Conservation (phyloP, 2,888 invertebrate species). For the Brachynemurus nebulosus region DNA sequence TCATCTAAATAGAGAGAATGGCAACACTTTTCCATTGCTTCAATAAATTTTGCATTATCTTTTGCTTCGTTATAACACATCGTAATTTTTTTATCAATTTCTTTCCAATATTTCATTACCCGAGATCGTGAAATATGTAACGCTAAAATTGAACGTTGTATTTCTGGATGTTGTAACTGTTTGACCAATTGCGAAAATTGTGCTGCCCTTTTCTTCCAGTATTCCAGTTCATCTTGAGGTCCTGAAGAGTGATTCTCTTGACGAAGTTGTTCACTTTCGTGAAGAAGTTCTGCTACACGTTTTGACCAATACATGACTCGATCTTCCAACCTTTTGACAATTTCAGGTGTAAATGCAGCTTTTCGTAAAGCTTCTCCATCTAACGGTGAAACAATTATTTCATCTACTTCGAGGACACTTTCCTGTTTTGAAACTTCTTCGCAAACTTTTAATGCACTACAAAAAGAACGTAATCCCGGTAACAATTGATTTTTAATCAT, state of each 20-base stretch:
- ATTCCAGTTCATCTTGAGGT: slow-evolving; percentile 88
- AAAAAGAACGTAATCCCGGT: slow-evolving; percentile 73
- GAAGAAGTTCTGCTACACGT: slow-evolving; percentile 65
- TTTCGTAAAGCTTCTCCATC: slow-evolving; percentile 54
- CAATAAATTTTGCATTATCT: slow-evolving; percentile 90
- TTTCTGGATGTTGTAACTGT: slow-evolving; percentile 59
- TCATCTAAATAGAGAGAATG: slow-evolving; percentile 86
- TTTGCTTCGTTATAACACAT: slow-evolving; percentile 92
- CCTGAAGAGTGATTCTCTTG: slow-evolving; percentile 81
- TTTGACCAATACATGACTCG: slow-evolving; percentile 69
- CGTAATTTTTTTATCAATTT: slow-evolving; percentile 72
- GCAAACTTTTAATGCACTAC: slow-evolving; percentile 81
- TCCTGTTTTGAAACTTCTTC: slow-evolving; percentile 71
- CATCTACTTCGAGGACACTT: slow-evolving; percentile 64
- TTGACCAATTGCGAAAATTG: slow-evolving; percentile 79
- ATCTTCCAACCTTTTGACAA: slow-evolving; percentile 51
- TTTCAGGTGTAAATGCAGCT: slow-evolving; percentile 50
- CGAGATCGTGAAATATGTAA: slow-evolving; percentile 64
- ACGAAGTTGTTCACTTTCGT: slow-evolving; percentile 83
- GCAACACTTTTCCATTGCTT: slow-evolving; percentile 87
- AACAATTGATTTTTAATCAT: slow-evolving; percentile 72
- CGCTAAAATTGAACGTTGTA: slow-evolving; percentile 61
- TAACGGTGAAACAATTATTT: slow-evolving; percentile 43
- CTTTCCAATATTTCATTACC: slow-evolving; percentile 67
- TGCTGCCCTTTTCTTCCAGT: slow-evolving; percentile 91